A percentile compares a stretch with the other conserved stretches of the same genome.
Evolutionary conservation across 2,888 invertebrate species (phyloP).

Genomic region (Agelastica alni): DNA sequence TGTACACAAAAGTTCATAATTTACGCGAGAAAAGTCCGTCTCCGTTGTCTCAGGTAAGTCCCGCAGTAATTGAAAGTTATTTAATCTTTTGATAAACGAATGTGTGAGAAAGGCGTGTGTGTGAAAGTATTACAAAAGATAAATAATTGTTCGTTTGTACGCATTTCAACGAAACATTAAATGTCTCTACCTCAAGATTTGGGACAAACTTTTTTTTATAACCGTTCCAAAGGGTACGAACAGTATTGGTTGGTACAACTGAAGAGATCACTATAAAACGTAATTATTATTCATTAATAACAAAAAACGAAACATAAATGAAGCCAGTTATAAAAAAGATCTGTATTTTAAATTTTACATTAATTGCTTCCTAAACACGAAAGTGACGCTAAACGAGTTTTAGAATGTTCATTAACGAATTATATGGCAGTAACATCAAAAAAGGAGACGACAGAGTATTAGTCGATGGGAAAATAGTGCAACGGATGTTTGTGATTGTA

Average conservation of each 20-base stretch:
- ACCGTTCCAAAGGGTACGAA: too few relatives aligned
- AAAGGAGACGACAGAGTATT: conserved; percentile 22
- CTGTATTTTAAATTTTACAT: too few relatives aligned
- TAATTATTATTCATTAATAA: too few relatives aligned
- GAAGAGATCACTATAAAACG: too few relatives aligned
- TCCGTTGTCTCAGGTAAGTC: too few relatives aligned
- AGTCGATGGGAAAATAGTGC: conserved; percentile 23
- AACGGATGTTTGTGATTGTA: conserved; percentile 20
- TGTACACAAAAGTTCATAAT: too few relatives aligned
- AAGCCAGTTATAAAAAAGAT: too few relatives aligned
- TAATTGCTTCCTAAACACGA: too few relatives aligned
- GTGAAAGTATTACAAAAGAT: conserved; percentile 22
- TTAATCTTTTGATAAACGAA: conserved; percentile 19
- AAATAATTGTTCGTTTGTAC: conserved; percentile 16
- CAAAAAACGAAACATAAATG: too few relatives aligned
- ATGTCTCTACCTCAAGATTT: background rate
- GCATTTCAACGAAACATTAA: conserved; percentile 11
- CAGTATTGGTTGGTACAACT: too few relatives aligned
- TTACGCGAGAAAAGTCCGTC: too few relatives aligned
- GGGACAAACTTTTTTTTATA: too few relatives aligned
- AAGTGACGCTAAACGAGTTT: conserved; percentile 10
- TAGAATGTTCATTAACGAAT: conserved; percentile 12
- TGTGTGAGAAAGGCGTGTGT: conserved; percentile 18
- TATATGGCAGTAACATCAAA: conserved; percentile 16
- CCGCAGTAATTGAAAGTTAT: conserved; percentile 11